Conservation (phyloP, 2,888 invertebrate genomes). For the Cataglyphis altisquamis region DNA sequence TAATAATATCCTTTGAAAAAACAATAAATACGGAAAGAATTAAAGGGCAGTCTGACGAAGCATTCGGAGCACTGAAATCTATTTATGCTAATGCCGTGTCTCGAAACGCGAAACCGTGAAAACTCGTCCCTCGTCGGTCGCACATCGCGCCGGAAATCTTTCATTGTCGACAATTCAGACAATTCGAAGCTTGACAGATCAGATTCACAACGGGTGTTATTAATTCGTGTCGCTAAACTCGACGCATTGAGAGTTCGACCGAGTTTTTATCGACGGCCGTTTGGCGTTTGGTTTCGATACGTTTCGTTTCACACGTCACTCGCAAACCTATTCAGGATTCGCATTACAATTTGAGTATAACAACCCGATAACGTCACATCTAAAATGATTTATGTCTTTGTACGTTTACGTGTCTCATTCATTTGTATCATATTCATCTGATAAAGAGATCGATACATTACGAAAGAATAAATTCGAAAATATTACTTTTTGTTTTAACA, state of each 20-base stretch:
- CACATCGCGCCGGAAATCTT: conserved; percentile 66
- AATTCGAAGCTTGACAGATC: conserved; percentile 69
- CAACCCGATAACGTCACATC: background rate
- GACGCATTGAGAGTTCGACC: conserved; percentile 60
- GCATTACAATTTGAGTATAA: conserved; percentile 11
- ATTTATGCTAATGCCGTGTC: background rate
- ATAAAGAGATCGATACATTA: background rate
- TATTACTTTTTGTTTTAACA: background rate
- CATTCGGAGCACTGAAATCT: background rate
- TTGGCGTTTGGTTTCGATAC: background rate
- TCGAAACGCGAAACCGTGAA: conserved; percentile 60
- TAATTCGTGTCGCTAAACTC: conserved; percentile 59
- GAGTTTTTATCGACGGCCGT: conserved; percentile 55
- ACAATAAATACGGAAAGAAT: background rate
- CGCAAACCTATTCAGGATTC: conserved; percentile 20
- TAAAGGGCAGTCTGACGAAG: background rate
- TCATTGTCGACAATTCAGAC: conserved; percentile 72
- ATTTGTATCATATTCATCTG: background rate
- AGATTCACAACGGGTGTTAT: conserved; percentile 60
- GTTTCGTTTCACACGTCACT: conserved; percentile 36
- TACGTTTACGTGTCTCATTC: background rate
- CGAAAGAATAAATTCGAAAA: background rate
- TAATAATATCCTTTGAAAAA: background rate
- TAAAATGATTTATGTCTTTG: conserved; percentile 18
- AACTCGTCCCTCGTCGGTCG: conserved; percentile 49